Conservation (phyloP, 2,888 invertebrate genomes). For the Aquatica leii region DNA sequence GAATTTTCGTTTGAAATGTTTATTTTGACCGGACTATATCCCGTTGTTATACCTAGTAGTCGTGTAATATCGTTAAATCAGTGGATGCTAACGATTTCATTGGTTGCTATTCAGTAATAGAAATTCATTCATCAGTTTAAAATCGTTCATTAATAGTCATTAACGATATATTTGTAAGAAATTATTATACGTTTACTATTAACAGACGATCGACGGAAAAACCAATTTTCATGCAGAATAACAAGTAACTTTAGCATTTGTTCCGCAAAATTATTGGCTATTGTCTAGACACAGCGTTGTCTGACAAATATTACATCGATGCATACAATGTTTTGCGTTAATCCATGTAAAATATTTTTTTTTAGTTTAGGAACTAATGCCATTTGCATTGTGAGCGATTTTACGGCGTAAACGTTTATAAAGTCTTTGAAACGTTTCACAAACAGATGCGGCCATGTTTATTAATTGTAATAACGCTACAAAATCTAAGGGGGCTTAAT, state of each 20-base stretch:
- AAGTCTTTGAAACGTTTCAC: background rate
- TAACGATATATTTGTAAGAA: too few relatives aligned
- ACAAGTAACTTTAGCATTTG: background rate
- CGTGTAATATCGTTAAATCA: too few relatives aligned
- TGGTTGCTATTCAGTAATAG: too few relatives aligned
- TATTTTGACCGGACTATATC: too few relatives aligned
- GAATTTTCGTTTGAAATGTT: too few relatives aligned
- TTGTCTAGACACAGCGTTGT: background rate
- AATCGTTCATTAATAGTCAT: too few relatives aligned
- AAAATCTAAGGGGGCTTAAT: background rate
- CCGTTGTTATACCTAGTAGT: too few relatives aligned
- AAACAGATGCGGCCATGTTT: background rate
- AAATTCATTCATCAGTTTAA: too few relatives aligned
- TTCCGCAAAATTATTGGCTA: background rate
- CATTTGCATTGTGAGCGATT: background rate
- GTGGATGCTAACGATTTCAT: too few relatives aligned
- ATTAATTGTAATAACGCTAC: background rate
- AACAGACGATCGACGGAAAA: too few relatives aligned
- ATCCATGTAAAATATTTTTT: background rate
- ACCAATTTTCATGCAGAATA: background rate
- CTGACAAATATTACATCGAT: background rate
- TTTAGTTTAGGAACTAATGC: background rate
- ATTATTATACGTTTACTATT: too few relatives aligned
- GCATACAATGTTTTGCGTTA: background rate
- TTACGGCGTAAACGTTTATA: background rate